Conservation (phyloP, 2,113 vertebrate genomes). For the Mellivora capensis region DNA sequence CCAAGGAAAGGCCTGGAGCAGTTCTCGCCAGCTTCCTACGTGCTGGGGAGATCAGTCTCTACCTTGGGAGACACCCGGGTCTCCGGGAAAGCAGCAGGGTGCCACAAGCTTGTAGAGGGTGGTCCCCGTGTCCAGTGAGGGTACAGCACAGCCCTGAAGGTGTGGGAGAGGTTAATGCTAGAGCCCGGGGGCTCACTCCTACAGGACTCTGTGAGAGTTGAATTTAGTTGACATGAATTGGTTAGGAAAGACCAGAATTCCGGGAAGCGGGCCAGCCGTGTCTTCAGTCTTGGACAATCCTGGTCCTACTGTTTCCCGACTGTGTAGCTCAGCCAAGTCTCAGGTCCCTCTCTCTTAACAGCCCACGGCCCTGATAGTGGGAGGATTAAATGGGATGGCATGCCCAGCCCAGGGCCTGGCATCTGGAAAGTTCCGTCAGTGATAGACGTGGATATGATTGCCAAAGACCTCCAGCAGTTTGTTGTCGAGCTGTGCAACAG, state of each 20-base stretch:
- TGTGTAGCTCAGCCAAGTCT: background rate
- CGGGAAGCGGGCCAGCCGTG: background rate
- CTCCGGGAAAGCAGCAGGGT: background rate
- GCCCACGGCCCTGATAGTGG: background rate
- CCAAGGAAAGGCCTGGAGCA: background rate
- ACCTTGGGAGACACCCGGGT: background rate
- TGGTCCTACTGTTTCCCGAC: background rate
- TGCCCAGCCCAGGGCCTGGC: background rate
- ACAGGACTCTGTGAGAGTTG: background rate
- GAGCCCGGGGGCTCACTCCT: background rate
- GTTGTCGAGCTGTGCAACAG: background rate
- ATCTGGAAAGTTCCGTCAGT: background rate
- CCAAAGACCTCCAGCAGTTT: background rate
- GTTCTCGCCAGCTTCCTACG: background rate
- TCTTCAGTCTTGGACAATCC: background rate
- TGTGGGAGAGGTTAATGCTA: background rate
- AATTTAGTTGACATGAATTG: background rate
- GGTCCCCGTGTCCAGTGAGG: background rate
- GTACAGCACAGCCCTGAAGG: background rate
- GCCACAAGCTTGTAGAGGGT: background rate
- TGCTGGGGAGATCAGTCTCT: background rate
- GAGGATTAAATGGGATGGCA: background rate
- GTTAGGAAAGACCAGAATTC: background rate
- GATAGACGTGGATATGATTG: background rate
- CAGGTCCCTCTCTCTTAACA: background rate